A percentile compares a stretch with the other conserved stretches of the same genome.
phyloP scores from a whole-genome alignment of 1,140 invertebrate genomes.

The Sitobion miscanthi region DNA sequence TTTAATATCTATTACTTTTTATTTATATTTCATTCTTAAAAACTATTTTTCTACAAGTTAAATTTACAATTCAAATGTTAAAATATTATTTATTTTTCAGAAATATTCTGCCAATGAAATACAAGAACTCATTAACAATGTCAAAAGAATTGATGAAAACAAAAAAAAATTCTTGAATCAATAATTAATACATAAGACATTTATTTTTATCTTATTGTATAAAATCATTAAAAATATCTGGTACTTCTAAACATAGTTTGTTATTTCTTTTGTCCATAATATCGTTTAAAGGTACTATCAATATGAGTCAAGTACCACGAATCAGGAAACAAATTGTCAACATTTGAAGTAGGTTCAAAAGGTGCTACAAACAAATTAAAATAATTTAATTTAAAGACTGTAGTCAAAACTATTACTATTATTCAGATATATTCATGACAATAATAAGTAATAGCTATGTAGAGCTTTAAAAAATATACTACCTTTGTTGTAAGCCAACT shows the following conservation, averaged over 20 bases:
- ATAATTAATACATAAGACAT: not conserved
- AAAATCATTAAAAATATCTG: not conserved
- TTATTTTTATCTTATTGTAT: not conserved
- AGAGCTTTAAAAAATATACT: not conserved
- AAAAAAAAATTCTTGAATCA: not conserved
- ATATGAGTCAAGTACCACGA: constrained; percentile 88
- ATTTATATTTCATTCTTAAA: not conserved
- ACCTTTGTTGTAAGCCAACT: constrained; percentile 66
- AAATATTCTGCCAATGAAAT: constrained; percentile 26
- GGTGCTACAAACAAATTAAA: constrained; percentile 69
- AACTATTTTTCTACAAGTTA: not conserved
- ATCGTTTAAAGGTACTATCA: constrained; percentile 84
- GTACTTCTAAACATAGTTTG: not conserved
- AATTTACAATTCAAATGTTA: not conserved
- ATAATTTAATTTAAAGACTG: constrained; percentile 64
- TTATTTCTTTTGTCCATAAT: constrained; percentile 66
- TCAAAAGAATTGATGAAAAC: not conserved
- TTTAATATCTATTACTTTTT: not conserved
- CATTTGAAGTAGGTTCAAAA: constrained; percentile 77
- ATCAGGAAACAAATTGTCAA: constrained; percentile 79
- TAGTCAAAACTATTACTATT: not conserved
- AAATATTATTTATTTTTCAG: constrained; percentile 26
- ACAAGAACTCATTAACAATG: not conserved
- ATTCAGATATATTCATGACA: not conserved
- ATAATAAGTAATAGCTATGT: not conserved